Evolutionary conservation across 2,113 vertebrate species (phyloP), one percentile per base, ranked within the genome.

Genomic region (Nansenia antarctica): DNA sequence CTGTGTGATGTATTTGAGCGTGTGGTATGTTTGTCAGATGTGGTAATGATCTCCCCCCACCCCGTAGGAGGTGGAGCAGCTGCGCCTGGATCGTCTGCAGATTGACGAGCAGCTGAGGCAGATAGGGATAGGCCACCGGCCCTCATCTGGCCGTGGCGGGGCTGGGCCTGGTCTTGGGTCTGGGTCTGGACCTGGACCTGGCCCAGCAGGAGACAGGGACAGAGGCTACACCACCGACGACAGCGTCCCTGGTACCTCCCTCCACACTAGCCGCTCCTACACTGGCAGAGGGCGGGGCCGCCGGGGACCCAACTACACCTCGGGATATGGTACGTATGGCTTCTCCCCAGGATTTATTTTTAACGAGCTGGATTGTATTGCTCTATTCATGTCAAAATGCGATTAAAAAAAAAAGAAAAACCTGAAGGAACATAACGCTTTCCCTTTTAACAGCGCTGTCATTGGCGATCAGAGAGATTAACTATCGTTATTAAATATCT

Each of bases 41-140:
- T 32, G 1, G 7, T n/a, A n/a, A n/a, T n/a, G n/a, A n/a, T n/a
- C n/a, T n/a, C n/a, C n/a, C n/a, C n/a, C n/a, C n/a, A n/a, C n/a
- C 9, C 49, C 52, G 1, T 80, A 99, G 98, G 98, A 99, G 87
- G 97, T 99, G n/a, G 98, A 99, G 77, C 94, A 99, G 27, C 92
- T 99, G 78, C 93, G 98, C 69, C 84, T 99, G 92, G 98, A 99
- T 87, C 92, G 98, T 64, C 92, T 99, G 76, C 96, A 98, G 82
- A 99, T 99, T 3, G 98, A 99, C 18, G 98, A 99, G 35, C 97
- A 99, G 61, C 81, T 99, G 29, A 94, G 98, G 71, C 96, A 99
- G 90, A 94, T 99, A 64, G 55, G 55, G 55, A 96, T 94, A 93
- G 95, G 96, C 72, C 95, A 96, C 88, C 92, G 98, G 73, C 93